Percentiles rank a stretch among this genome's conserved stretches.
phyloP scores from a whole-genome alignment of 1,140 invertebrate species.

The Coelopa frigida region DNA sequence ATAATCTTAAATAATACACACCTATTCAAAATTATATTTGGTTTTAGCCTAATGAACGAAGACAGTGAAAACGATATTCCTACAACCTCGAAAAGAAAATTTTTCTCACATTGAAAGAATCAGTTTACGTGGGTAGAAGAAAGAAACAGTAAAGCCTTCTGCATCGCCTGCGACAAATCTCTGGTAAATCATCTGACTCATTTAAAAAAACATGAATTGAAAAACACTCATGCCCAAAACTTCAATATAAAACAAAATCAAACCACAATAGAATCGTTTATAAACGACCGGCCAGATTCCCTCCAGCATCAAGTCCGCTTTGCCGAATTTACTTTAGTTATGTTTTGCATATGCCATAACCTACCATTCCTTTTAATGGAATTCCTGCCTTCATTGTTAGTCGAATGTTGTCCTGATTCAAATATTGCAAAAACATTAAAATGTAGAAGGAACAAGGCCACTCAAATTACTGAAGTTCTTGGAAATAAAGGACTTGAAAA shows the following conservation, averaged over 20 bases:
- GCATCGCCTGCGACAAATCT: neutral
- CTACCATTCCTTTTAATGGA: slow-evolving; percentile 7
- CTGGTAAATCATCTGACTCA: neutral
- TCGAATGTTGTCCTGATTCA: slow-evolving; percentile 4
- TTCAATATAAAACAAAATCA: neutral
- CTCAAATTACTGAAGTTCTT: neutral
- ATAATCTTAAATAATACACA: too few species aligned
- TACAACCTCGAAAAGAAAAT: too few species aligned
- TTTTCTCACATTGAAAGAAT: too few species aligned
- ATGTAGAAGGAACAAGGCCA: slow-evolving; percentile 3
- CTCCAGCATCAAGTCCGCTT: neutral
- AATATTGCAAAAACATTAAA: neutral
- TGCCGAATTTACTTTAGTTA: neutral
- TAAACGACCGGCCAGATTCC: neutral
- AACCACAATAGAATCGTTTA: neutral
- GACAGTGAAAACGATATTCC: too few species aligned
- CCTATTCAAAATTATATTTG: too few species aligned
- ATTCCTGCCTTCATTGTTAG: slow-evolving; percentile 2
- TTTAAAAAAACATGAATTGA: neutral
- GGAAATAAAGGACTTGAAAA: neutral
- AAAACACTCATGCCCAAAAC: neutral
- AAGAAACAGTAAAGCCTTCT: neutral
- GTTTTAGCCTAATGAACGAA: too few species aligned
- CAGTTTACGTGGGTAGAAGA: neutral
- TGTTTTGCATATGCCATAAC: slow-evolving; percentile 4